Percentiles rank a stretch among this genome's conserved stretches.
phyloP scores from a whole-genome alignment of 2,113 vertebrate species.

The Leucopsar rothschildi region DNA sequence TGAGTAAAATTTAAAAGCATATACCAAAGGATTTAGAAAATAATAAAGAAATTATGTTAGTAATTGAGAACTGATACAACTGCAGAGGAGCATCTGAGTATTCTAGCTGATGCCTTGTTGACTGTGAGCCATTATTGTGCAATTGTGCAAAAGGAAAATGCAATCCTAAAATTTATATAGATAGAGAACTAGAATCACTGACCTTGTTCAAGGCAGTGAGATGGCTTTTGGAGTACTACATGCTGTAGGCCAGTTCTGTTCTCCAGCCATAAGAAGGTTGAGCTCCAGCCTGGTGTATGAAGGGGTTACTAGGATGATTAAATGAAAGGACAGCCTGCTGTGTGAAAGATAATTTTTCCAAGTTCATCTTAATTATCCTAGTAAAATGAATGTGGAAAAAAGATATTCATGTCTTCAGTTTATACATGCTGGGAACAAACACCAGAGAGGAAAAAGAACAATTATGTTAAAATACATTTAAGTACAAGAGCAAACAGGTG shows the following conservation, averaged over 20 bases:
- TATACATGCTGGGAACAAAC: neutral
- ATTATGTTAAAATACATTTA: neutral
- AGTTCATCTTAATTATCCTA: neutral
- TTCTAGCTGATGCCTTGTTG: neutral
- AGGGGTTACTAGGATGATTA: neutral
- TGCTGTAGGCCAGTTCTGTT: neutral
- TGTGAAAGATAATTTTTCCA: neutral
- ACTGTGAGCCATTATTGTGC: neutral
- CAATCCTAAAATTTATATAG: neutral
- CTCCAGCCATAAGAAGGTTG: neutral
- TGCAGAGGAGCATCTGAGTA: neutral
- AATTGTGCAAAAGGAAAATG: neutral
- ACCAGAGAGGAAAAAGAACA: neutral
- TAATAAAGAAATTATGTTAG: neutral
- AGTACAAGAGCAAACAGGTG: neutral
- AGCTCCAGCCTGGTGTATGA: neutral
- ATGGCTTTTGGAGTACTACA: neutral
- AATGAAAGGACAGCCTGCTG: neutral
- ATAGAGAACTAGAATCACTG: neutral
- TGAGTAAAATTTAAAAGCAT: neutral
- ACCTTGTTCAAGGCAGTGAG: neutral
- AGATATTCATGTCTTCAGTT: neutral
- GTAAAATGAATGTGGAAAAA: neutral
- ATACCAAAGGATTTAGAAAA: neutral
- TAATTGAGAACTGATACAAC: neutral